These are phyloP conservation scores for Sinotaia quadrata DNA, from an alignment of 2,888 invertebrate genomes.

Conservation along the genomic window DNA sequence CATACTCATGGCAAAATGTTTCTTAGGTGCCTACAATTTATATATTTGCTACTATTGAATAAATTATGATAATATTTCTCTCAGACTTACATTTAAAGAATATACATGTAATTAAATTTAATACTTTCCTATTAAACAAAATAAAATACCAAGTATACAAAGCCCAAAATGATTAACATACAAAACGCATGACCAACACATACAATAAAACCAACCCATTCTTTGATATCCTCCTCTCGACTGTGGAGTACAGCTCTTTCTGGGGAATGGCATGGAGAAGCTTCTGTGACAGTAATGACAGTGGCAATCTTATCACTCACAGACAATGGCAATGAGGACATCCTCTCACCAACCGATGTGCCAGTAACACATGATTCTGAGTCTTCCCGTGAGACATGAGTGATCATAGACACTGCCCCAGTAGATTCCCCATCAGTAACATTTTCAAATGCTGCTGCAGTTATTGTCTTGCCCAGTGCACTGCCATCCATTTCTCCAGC, in stretches of 20 bases:
- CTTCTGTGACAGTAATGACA: constrained; percentile 17
- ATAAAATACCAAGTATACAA: no score
- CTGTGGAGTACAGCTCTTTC: constrained; percentile 20
- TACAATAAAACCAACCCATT: constrained; percentile 18
- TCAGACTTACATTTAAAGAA: no score
- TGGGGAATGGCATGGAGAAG: constrained; percentile 23
- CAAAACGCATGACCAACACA: no score
- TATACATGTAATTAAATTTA: no score
- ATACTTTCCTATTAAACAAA: no score
- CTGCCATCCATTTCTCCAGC: neutral
- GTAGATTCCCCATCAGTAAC: neutral
- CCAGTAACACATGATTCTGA: constrained; percentile 8
- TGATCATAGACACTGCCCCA: neutral
- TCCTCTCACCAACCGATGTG: constrained; percentile 15
- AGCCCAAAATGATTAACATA: no score
- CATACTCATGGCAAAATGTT: no score
- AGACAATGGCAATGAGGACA: constrained; percentile 2
- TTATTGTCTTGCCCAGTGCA: neutral
- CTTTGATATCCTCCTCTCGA: constrained; percentile 18
- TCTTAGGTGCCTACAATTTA: no score
- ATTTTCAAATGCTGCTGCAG: neutral
- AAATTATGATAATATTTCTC: no score
- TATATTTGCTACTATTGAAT: no score
- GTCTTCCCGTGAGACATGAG: constrained; percentile 6
- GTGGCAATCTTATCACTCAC: constrained; percentile 1